Base-by-base conservation (phyloP, 1,140 invertebrate species). In the Drosophila ananassae region DNA sequence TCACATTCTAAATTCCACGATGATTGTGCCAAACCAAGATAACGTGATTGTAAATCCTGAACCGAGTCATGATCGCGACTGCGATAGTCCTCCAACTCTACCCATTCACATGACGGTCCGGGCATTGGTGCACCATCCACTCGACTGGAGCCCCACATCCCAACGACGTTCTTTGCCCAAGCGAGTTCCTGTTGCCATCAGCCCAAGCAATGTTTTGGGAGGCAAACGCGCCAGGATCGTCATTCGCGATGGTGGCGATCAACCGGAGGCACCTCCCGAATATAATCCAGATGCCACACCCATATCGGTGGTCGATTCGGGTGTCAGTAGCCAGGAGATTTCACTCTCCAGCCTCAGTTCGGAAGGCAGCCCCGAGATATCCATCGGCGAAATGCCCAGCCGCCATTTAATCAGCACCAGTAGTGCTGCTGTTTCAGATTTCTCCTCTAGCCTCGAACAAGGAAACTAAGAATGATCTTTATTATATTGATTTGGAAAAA, bases 351-450 rank as follows among this genome's bases (percentile, higher is more conserved):
- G 62, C 50, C 22, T 66, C 7, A 58, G 55, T 6, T 44, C 41
- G 13, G 41, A 77, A 0, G 1, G 10, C 6, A 79, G 59, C 41
- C 44, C 60, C 0, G 2, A 66, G 9, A 55, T 58, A 0, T 89
- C 79, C 3, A 83, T 77, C 61, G 83, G 83, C 2, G 83, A 89
- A 13, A 55, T 89, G 12, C 84, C 84, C n/a, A 89, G 79, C 25
- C 79, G 52, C 5, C 53, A 79, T 4, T 24, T 89, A 25, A 61
- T 83, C 47, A 89, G 83, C 73, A 89, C 83, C 17, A 89, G 83
- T 68, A 89, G 83, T 34, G 83, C 53, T 3, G 83, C 39, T 12
- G 55, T 89, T 8, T 89, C 83, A 1, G 83, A 79, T n/a, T 48
- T 37, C 5, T 77, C 76, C 0, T 54, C 39, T 9, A 48, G n/a